Conservation (phyloP, 2,113 vertebrate species). For the Callospermophilus lateralis region DNA sequence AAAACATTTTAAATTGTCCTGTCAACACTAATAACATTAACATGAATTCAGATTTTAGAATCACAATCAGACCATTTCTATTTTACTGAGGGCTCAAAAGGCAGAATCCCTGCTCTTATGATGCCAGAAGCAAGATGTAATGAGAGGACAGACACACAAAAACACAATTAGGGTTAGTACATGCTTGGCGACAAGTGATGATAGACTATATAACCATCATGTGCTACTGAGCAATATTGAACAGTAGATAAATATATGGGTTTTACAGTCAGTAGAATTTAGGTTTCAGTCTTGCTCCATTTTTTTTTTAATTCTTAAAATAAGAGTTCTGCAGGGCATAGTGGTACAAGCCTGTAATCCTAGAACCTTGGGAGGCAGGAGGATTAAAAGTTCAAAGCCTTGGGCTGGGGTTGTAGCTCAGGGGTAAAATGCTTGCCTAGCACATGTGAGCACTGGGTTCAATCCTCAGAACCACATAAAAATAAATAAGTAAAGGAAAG, state of each 20-base stretch:
- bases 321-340: not conserved
- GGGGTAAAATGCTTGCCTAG: no score
- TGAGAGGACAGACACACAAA: not conserved
- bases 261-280: not conserved
- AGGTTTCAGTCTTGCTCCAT: not conserved
- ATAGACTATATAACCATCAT: not conserved
- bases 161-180: not conserved
- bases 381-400: no score
- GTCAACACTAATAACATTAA: not conserved
- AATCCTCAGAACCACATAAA: no score
- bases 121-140: not conserved
- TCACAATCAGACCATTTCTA: not conserved
- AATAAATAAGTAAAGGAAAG: no score
- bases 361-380: no score
- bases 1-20: not conserved
- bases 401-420: no score
- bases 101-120: not conserved
- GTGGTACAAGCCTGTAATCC: no score
- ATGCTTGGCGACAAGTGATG: not conserved
- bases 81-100: not conserved
- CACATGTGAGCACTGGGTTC: no score
- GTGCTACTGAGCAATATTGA: not conserved
- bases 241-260: not conserved
- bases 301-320: not conserved
- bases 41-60: slow-evolving; percentile 30